Evolutionary conservation across 2,888 invertebrate species (phyloP).

Genomic region (Drosophila falleni): DNA sequence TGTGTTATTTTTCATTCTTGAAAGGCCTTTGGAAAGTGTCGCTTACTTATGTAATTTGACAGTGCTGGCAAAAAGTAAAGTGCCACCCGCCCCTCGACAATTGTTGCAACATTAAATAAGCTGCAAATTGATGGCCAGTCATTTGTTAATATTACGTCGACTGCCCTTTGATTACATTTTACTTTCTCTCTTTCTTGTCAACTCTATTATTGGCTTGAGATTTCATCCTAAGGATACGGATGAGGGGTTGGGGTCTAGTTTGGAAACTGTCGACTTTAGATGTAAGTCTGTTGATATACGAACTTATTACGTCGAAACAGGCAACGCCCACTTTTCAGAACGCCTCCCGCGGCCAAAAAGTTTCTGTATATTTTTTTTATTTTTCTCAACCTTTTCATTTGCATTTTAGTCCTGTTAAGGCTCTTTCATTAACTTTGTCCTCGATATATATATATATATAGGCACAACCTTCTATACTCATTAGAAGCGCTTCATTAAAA

Average conservation of each 20-base stretch:
- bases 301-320: conserved; percentile 48
- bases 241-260: too few relatives aligned
- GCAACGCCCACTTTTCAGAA: conserved; percentile 15
- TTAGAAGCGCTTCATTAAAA: conserved; percentile 62
- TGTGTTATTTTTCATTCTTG: conserved; percentile 57
- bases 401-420: conserved; percentile 40
- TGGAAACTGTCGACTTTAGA: conserved; percentile 10
- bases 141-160: conserved; percentile 75
- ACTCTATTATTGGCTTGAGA: conserved; percentile 56
- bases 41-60: conserved; percentile 72
- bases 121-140: conserved; percentile 76
- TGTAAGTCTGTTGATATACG: conserved; percentile 36
- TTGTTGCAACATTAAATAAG: conserved; percentile 76
- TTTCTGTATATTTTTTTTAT: conserved; percentile 22
- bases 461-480: conserved; percentile 34
- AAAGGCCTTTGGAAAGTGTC: conserved; percentile 47
- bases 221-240: not conserved
- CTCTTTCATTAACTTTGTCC: conserved; percentile 55
- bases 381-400: conserved; percentile 42
- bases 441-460: conserved; percentile 17
- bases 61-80: conserved; percentile 62
- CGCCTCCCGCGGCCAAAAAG: conserved; percentile 25
- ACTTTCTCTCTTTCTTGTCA: conserved; percentile 30
- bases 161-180: conserved; percentile 74
- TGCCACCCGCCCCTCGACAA: conserved; percentile 51